Evolutionary conservation across 2,888 invertebrate species (phyloP).

Genomic region (Ferdinandea cuprea): DNA sequence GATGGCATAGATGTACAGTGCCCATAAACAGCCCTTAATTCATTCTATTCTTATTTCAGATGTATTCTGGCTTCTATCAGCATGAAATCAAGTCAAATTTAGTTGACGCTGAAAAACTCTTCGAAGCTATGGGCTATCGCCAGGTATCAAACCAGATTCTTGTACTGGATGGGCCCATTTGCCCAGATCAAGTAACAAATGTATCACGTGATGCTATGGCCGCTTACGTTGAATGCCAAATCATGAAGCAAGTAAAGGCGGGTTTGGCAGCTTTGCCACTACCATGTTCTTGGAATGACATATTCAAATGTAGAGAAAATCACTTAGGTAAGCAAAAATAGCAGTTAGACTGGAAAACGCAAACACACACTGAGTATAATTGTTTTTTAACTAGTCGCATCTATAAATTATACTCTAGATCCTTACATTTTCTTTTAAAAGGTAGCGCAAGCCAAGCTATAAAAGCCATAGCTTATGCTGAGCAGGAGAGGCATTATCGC

Average conservation of each 20-base stretch:
- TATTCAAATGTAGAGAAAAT: slow-evolving; percentile 83
- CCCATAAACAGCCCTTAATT: too few relatives aligned
- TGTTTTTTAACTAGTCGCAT: neutral
- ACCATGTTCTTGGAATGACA: slow-evolving; percentile 87
- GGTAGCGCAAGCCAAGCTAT: slow-evolving; percentile 80
- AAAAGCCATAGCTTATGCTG: slow-evolving; percentile 79
- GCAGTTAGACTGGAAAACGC: neutral
- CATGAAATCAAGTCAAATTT: slow-evolving; percentile 93
- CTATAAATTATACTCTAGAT: slow-evolving; percentile 2
- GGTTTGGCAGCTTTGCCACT: slow-evolving; percentile 86
- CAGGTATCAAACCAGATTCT: slow-evolving; percentile 84
- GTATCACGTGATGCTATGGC: slow-evolving; percentile 93
- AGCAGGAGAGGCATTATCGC: slow-evolving; percentile 79
- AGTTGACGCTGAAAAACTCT: slow-evolving; percentile 89
- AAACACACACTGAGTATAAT: neutral
- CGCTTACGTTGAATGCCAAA: slow-evolving; percentile 94
- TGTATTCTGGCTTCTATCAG: slow-evolving; percentile 94
- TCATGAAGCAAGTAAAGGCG: slow-evolving; percentile 89
- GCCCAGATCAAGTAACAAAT: slow-evolving; percentile 91
- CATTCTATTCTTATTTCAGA: slow-evolving; percentile 84
- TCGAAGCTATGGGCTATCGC: slow-evolving; percentile 93
- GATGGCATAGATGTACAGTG: too few relatives aligned
- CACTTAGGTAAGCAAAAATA: slow-evolving; percentile 77
- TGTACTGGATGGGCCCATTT: slow-evolving; percentile 89
- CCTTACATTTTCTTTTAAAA: slow-evolving; percentile 55